Conservation (phyloP, 2,113 vertebrate species). For the Prunella himalayana region DNA sequence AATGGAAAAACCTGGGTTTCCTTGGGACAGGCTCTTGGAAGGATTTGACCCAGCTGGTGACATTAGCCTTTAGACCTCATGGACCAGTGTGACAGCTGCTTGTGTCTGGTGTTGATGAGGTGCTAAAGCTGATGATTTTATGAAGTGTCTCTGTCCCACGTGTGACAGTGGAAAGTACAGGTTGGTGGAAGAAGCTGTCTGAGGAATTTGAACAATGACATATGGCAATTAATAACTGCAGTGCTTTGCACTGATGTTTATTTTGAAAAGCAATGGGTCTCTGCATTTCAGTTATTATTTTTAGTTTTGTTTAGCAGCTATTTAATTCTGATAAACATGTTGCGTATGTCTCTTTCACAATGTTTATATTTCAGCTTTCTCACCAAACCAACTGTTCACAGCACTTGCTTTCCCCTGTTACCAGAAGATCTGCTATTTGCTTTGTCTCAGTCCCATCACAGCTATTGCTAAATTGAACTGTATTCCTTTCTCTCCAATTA, state of each 20-base stretch:
- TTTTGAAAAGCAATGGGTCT: not conserved
- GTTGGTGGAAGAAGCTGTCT: not conserved
- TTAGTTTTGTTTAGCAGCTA: conserved; percentile 28
- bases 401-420: not conserved
- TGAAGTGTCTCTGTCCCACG: not conserved
- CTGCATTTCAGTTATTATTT: conserved; percentile 38
- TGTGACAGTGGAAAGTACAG: not conserved
- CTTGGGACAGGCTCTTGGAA: not conserved
- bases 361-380: conserved; percentile 51
- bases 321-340: conserved; percentile 31
- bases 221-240: not conserved
- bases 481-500: not conserved
- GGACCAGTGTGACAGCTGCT: not conserved
- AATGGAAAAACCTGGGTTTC: not conserved
- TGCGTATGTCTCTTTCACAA: conserved; percentile 11
- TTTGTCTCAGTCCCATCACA: not conserved
- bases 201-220: not conserved
- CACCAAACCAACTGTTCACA: conserved; percentile 46
- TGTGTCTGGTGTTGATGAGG: not conserved
- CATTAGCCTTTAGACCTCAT: not conserved
- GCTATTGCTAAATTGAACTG: not conserved
- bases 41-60: not conserved
- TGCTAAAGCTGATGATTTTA: not conserved
- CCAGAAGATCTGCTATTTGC: not conserved
- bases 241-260: not conserved